phyloP scores from a whole-genome alignment of 2,888 invertebrate species.

The Dicyrtoma fusca region DNA sequence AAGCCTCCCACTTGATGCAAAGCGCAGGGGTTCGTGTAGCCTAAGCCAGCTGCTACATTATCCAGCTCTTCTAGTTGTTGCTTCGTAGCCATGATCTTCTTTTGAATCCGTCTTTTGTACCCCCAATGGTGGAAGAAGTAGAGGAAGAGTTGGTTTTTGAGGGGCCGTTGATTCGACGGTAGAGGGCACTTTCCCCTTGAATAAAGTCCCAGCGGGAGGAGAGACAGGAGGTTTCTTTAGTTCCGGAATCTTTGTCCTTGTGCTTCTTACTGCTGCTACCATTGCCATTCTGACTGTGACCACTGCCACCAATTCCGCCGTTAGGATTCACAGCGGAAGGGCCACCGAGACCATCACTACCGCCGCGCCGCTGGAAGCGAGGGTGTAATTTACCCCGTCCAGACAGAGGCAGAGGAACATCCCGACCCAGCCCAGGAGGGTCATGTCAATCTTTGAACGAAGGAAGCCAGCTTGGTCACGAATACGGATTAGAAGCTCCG shows the following conservation, averaged over 20 bases:
- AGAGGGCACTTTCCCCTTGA: slow-evolving; percentile 68
- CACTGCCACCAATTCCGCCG: slow-evolving; percentile 3
- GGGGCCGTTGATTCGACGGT: slow-evolving; percentile 43
- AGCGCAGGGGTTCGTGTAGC: slow-evolving; percentile 40
- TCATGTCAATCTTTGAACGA: slow-evolving; percentile 67
- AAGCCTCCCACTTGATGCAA: slow-evolving; percentile 6
- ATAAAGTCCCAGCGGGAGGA: slow-evolving; percentile 85
- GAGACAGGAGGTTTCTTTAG: slow-evolving; percentile 39
- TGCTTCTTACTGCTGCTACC: slow-evolving; percentile 12
- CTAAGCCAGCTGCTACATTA: slow-evolving; percentile 51
- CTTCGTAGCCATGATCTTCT: slow-evolving; percentile 54
- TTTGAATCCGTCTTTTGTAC: slow-evolving; percentile 55
- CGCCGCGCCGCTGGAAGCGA: slow-evolving; percentile 23
- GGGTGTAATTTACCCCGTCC: slow-evolving; percentile 59
- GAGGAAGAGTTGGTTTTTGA: slow-evolving; percentile 33
- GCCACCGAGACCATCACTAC: slow-evolving; percentile 7
- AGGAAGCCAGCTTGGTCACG: slow-evolving; percentile 58
- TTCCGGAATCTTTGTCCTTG: slow-evolving; percentile 39
- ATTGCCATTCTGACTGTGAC: neutral
- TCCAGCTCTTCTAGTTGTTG: slow-evolving; percentile 55
- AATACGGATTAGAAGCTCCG: slow-evolving; percentile 57
- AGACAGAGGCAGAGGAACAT: slow-evolving; percentile 76
- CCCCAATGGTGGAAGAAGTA: slow-evolving; percentile 41
- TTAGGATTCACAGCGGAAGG: neutral
- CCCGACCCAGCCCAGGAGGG: slow-evolving; percentile 74